These are phyloP conservation scores for Leptopilina boulardi DNA, from an alignment of 1,140 invertebrate species.

Conservation along the genomic window DNA sequence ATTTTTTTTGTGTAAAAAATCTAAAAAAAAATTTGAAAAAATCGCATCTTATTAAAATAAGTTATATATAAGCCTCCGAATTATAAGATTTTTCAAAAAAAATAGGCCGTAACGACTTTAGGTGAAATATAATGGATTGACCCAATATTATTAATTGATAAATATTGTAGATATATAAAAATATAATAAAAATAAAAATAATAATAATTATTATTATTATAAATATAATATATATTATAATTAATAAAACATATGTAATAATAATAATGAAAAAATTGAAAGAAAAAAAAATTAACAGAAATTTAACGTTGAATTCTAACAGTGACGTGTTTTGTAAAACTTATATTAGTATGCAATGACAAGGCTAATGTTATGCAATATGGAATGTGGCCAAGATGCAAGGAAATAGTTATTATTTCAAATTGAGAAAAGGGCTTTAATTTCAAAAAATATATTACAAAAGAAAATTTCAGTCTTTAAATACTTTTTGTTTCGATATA, in stretches of 20 bases:
- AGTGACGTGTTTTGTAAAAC: slow-evolving; percentile 12
- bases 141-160: too few relatives aligned
- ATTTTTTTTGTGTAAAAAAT: too few relatives aligned
- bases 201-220: slow-evolving; percentile 22
- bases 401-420: slow-evolving; percentile 1
- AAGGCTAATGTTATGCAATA: slow-evolving; percentile 11
- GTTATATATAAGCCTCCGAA: too few relatives aligned
- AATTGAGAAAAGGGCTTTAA: slow-evolving; percentile 15
- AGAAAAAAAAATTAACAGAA: neutral
- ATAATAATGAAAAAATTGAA: slow-evolving; percentile 35
- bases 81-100: too few relatives aligned
- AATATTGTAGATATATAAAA: too few relatives aligned
- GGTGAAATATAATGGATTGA: too few relatives aligned
- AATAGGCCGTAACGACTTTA: too few relatives aligned
- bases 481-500: slow-evolving; percentile 18
- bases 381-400: slow-evolving; percentile 33
- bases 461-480: slow-evolving; percentile 34
- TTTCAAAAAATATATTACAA: neutral
- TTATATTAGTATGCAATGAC: neutral
- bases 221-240: too few relatives aligned
- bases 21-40: too few relatives aligned
- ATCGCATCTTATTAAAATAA: too few relatives aligned
- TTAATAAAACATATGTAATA: too few relatives aligned
- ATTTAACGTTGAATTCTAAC: neutral
- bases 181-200: too few relatives aligned